phyloP scores from a whole-genome alignment of 2,797 vertebrate genomes.

The Halcyon leucocephala region DNA sequence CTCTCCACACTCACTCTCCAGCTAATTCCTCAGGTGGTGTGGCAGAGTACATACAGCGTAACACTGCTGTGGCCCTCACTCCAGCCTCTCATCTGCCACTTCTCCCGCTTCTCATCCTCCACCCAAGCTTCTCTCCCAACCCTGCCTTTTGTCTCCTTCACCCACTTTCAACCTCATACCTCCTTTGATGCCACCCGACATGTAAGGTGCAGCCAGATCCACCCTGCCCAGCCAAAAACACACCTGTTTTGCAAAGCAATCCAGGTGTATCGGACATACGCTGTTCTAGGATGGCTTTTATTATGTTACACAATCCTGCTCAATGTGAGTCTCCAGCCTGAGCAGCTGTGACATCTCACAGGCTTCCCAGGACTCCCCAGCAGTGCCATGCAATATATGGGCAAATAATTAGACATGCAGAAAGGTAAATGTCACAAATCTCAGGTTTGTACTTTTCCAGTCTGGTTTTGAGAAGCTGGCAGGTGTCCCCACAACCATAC shows the following conservation, averaged over 20 bases:
- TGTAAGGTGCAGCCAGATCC: constrained; percentile 34
- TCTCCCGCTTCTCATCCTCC: constrained; percentile 54
- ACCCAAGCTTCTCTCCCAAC: constrained; percentile 66
- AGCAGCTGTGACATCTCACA: accelerated
- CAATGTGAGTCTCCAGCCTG: background rate
- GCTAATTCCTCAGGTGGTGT: background rate
- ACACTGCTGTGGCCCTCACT: background rate
- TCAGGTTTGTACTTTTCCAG: background rate
- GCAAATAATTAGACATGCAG: background rate
- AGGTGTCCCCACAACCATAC: background rate
- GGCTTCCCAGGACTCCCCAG: background rate
- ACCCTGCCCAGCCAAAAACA: constrained; percentile 56
- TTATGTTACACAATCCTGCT: background rate
- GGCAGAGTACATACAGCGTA: background rate
- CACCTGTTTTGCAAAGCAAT: constrained; percentile 50
- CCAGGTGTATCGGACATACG: background rate
- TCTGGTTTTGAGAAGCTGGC: background rate
- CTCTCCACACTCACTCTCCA: background rate
- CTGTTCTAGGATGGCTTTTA: background rate
- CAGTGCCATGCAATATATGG: background rate
- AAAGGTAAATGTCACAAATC: background rate
- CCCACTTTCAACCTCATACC: constrained; percentile 51
- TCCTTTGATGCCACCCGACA: constrained; percentile 64
- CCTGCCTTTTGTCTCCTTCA: constrained; percentile 71
- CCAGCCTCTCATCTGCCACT: constrained; percentile 39